A percentile compares a stretch with the other conserved stretches of the same genome.
phyloP scores from a whole-genome alignment of 2,888 invertebrate species.

The Scaptomyza caliginosa region DNA sequence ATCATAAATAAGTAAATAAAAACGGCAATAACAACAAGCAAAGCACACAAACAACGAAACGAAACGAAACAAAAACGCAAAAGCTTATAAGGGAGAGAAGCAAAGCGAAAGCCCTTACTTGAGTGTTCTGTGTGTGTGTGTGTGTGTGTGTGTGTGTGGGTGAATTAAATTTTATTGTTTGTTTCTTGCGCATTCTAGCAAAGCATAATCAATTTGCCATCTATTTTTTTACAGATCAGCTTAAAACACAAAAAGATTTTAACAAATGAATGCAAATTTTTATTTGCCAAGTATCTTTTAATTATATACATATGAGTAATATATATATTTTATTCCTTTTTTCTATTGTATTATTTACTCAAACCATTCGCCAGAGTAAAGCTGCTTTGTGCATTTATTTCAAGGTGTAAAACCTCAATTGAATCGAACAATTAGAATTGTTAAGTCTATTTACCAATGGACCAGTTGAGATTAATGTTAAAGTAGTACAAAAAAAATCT shows the following conservation, averaged over 20 bases:
- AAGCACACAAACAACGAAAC: too few relatives aligned
- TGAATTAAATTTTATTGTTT: constrained; percentile 1
- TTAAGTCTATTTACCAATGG: not conserved
- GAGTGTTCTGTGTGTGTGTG: not conserved
- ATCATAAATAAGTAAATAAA: constrained; percentile 1
- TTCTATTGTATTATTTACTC: too few relatives aligned
- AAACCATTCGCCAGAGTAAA: not conserved
- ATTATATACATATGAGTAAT: too few relatives aligned
- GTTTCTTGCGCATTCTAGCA: not conserved
- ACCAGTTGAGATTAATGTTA: not conserved
- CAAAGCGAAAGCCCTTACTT: constrained; percentile 5
- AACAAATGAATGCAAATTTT: too few relatives aligned
- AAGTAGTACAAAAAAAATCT: not conserved
- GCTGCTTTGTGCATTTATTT: constrained; percentile 37
- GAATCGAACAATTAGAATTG: too few relatives aligned
- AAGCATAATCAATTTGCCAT: constrained; percentile 8
- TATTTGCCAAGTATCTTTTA: too few relatives aligned
- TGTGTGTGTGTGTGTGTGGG: not conserved
- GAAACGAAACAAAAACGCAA: not conserved
- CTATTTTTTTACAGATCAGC: too few relatives aligned
- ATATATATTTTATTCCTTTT: too few relatives aligned
- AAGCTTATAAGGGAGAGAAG: constrained; percentile 29
- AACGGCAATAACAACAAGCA: not conserved
- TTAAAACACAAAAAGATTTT: too few relatives aligned
- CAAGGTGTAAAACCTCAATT: constrained; percentile 34